These are phyloP conservation scores for Tipula confusa DNA, from an alignment of 2,888 invertebrate genomes.

Conservation along the genomic window DNA sequence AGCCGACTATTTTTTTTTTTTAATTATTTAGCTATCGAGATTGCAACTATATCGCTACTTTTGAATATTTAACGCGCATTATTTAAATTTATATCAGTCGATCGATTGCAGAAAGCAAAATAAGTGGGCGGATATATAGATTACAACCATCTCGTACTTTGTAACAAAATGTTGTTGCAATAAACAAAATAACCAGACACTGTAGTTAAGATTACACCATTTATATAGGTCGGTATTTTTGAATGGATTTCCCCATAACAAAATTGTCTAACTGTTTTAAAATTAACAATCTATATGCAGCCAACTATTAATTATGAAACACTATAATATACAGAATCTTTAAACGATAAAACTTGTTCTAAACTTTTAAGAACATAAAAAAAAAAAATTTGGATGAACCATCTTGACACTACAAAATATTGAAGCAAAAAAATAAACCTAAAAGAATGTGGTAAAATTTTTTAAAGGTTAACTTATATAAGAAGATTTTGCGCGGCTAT, in stretches of 20 bases:
- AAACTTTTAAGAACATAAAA: background rate
- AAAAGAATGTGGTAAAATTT: background rate
- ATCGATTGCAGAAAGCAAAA: too few relatives aligned
- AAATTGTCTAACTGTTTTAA: background rate
- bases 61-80: too few relatives aligned
- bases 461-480: background rate
- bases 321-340: background rate
- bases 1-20: too few relatives aligned
- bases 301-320: background rate
- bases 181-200: too few relatives aligned
- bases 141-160: too few relatives aligned
- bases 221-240: background rate
- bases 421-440: background rate
- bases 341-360: background rate
- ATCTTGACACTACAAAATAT: background rate
- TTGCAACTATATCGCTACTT: too few relatives aligned
- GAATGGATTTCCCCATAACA: background rate
- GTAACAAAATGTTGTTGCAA: too few relatives aligned
- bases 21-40: too few relatives aligned
- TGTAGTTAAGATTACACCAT: background rate
- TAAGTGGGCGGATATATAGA: too few relatives aligned
- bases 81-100: too few relatives aligned
- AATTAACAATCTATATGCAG: background rate
- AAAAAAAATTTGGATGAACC: background rate
- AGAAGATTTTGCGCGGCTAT: background rate